Base-by-base conservation (phyloP, 2,797 vertebrate species). In the Botia almorhae region DNA sequence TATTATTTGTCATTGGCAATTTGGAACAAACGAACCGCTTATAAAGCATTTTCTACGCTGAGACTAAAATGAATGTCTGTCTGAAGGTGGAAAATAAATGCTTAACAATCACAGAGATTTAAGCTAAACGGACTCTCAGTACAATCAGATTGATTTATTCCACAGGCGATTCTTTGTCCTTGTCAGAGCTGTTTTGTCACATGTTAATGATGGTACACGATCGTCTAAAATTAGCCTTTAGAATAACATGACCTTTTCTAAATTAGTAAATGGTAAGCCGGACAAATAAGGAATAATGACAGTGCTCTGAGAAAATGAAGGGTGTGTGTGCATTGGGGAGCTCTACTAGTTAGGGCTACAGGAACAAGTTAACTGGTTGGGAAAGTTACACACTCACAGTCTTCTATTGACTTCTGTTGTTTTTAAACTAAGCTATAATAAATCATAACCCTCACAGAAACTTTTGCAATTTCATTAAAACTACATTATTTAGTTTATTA, bases 161-260 rank as follows among this genome's bases (percentile, higher is more conserved):
- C 23, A 5, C n/a, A 39, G 69, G 50, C 36, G 55, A 56, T 73
- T 78, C 13, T 71, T 58, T 69, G 50, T 23, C 23, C 81, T 36
- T 61, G 74, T 78, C 63, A 74, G 75, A 78, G 56, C 51, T 23
- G 69, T 76, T 69, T 68, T 72, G 60, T 58, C 29, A 58, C 43
- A 71, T 39, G 69, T 21, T 72, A 72, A 58, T 51, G 60, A 7
- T 48, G 17, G 16, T 19, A 69, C 53, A 69, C 67, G 70, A 36
- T 70, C 48, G 5, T 53, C 50, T 58, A 76, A 67, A 63, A 64
- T 64, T 75, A 80, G 58, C 76, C 36, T 11, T 64, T 50, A 58
- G 65, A 83, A 79, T 63, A 63, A 46, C 48, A 33, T 29, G 50
- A 80, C 76, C 81, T 83, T 65, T 80, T 82, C 70, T 61, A 69